phyloP scores from a whole-genome alignment of 2,113 vertebrate species.

The Chloroceryle aenea region DNA sequence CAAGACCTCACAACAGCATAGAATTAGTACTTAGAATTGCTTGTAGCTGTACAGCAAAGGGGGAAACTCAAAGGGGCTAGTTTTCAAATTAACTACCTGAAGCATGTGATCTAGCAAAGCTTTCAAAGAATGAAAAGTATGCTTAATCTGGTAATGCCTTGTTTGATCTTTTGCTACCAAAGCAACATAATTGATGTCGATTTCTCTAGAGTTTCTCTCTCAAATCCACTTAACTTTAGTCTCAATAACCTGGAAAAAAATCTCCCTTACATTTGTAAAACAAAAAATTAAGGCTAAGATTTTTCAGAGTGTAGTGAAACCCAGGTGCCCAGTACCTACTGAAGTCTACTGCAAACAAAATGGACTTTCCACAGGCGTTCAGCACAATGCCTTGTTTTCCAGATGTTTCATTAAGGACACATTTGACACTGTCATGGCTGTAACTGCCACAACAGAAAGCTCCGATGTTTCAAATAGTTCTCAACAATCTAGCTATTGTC shows the following conservation, averaged over 20 bases:
- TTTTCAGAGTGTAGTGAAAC: not conserved
- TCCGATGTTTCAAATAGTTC: not conserved
- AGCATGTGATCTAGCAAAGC: constrained; percentile 28
- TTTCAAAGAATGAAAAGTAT: constrained; percentile 37
- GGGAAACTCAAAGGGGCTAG: not conserved
- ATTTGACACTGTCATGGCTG: not conserved
- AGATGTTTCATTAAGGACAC: not conserved
- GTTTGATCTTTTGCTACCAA: not conserved
- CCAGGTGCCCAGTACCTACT: not conserved
- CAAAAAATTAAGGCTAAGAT: not conserved
- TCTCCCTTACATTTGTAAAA: not conserved
- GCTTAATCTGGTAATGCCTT: constrained; percentile 21
- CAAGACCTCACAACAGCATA: not conserved
- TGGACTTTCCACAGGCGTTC: not conserved
- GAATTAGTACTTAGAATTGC: not conserved
- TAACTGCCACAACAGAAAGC: not conserved
- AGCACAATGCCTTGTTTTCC: not conserved
- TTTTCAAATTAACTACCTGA: not conserved
- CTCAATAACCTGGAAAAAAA: not conserved
- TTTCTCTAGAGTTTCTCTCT: not conserved
- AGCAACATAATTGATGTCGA: not conserved
- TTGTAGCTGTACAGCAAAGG: not conserved
- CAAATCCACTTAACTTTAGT: not conserved
- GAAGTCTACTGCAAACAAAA: not conserved
- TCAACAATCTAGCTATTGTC: not conserved